Evolutionary conservation across 35 echinoderm and acorn worm species (phyloP), one percentile per base, ranked within the genome.

Genomic region (Lytechinus pictus): DNA sequence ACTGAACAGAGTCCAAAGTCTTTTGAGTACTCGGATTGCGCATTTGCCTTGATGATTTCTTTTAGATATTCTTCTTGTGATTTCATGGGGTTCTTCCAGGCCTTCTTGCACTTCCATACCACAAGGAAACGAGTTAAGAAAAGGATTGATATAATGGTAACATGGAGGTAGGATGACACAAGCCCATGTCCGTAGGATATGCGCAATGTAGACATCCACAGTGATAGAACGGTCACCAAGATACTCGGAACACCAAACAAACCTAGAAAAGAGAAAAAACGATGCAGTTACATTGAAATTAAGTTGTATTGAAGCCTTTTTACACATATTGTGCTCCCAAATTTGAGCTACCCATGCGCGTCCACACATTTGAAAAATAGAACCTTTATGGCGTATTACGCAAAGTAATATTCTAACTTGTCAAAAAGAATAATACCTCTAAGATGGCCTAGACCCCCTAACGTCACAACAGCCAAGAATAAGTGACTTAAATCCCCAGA

Each of bases 1-100:
- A 98, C 54, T 57, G 54, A 93, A 9, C 9, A 9, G 54, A 98
- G 87, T 33, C 92, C 61, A 72, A 96, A 96, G 13, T 92, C 54
- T 93, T 86, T 94, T 7, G 94, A 95, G 87, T 98, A 98, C 10
- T 91, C 95, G 9, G 97, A 97, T 10, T 98, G 54, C 52, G 66
- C 27, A 54, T 96, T 95, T 86, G 86, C 57, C 0, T 94, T 91
- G 7, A 97, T 33, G 14, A 96, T 95, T 14, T 93, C 24, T n/a
- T 54, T 94, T 8, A 97, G 29, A 33, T 95, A 91, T 9, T 95
- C 24, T 93, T 97, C 97, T 56, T 97, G 97, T 6, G 95, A 54
- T 57, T 93, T 19, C 88, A 95, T 10, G 9, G 96, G 91, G 86
- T 97, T 21, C 91, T 54, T 10, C 27, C 90, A 97, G 27, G 86